Evolutionary conservation across 1,140 invertebrate species (phyloP), one percentile per base, ranked within the genome.

Genomic region (Drosophila novamexicana): DNA sequence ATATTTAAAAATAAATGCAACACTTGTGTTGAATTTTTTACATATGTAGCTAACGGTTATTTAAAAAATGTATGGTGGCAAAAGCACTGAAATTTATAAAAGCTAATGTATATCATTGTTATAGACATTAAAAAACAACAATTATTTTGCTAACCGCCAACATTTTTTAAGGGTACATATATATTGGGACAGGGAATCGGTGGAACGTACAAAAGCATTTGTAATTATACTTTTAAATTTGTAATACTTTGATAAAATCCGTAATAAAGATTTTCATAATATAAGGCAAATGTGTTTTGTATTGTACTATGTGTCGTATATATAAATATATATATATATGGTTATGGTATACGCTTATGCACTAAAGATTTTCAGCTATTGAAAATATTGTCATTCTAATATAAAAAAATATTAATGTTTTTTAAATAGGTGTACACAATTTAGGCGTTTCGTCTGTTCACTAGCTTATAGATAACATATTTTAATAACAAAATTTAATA

Each of bases 171-270:
- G 22, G 22, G 29, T 49, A 49, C 49, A 32, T 52, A 53, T 14
- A 37, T 18, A 37, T 16, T 53, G 16, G 5, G 3, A 53, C n/a
- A 10, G n/a, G 10, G n/a, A 6, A 36, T 37, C 32, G 32, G 32
- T 37, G 6, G 10, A 50, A 34, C 47, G 7, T 52, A 61, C 29
- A 54, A 39, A 54, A 73, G 40, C 32, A 29, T 52, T 16, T 68
- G 14, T 54, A 53, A 34, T 18, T 58, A 47, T 61, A 61, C 42
- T 52, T 71, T 49, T 63, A 12, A 53, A 58, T 75, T 1, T 65
- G 65, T 77, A 79, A 79, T 79, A 79, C 74, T 79, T 79, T 56
- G 73, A 64, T 64, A 73, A 79, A 77, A 73, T 47, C 39, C 8
- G 32, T 69, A 77, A 57, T 49, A 77, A 65, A 58, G 34, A n/a